Percentiles rank a stretch among this genome's conserved stretches.
phyloP scores from a whole-genome alignment of 2,888 invertebrate genomes.

The Brassicogethes aeneus region DNA sequence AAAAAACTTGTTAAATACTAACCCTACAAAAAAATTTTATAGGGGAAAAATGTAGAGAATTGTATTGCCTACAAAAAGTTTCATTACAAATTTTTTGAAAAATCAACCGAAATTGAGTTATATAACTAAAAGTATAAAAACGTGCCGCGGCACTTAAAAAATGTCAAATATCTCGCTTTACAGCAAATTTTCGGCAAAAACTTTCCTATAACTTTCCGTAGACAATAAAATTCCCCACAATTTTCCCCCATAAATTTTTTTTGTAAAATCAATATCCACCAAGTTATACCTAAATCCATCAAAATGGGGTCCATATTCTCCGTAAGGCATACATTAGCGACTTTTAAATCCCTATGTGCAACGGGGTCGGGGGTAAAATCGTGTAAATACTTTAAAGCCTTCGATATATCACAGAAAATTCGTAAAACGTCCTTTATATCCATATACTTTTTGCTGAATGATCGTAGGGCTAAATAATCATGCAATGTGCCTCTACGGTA shows the following conservation, averaged over 20 bases:
- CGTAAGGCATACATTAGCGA: conserved; percentile 71
- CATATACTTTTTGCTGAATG: conserved; percentile 51
- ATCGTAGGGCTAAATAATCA: conserved; percentile 55
- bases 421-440: conserved; percentile 55
- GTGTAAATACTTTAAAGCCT: conserved; percentile 66
- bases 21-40: background rate
- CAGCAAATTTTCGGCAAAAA: too few relatives aligned
- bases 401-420: conserved; percentile 64
- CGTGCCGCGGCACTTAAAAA: too few relatives aligned
- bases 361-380: conserved; percentile 61
- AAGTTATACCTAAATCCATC: conserved; percentile 63
- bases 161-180: too few relatives aligned
- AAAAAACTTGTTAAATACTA: too few relatives aligned
- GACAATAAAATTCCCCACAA: too few relatives aligned
- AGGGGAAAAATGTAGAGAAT: too few relatives aligned
- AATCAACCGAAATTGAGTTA: too few relatives aligned
- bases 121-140: too few relatives aligned
- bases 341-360: conserved; percentile 79
- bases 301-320: conserved; percentile 64
- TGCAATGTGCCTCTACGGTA: conserved; percentile 69
- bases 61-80: too few relatives aligned
- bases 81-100: too few relatives aligned
- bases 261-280: background rate
- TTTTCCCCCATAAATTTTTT: too few relatives aligned
- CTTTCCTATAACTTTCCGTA: too few relatives aligned